These are phyloP conservation scores for Agrilus cyanescens DNA, from an alignment of 2,888 invertebrate genomes.

Conservation along the genomic window DNA sequence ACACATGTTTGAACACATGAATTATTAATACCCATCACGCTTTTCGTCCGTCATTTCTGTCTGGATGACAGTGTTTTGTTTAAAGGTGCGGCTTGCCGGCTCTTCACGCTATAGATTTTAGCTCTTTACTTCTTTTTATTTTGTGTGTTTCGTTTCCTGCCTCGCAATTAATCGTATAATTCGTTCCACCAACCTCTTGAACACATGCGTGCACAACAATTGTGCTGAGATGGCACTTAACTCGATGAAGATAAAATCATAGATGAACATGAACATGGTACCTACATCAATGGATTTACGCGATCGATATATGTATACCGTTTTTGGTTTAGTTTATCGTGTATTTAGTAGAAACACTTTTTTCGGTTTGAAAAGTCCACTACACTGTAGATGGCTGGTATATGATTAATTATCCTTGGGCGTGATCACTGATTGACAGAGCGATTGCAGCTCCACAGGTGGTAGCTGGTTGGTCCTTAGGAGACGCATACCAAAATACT, in stretches of 20 bases:
- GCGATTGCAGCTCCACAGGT: conserved; percentile 35
- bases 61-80: conserved; percentile 32
- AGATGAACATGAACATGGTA: too few species aligned
- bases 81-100: conserved; percentile 30
- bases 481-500: conserved; percentile 4
- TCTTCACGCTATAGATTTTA: conserved; percentile 27
- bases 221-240: too few species aligned
- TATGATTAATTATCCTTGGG: conserved; percentile 36
- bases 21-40: conserved; percentile 32
- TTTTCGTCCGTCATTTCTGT: conserved; percentile 30
- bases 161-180: too few species aligned
- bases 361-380: conserved; percentile 1
- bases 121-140: conserved; percentile 7
- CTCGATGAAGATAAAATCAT: too few species aligned
- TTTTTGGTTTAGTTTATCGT: too few species aligned
- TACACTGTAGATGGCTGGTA: conserved; percentile 20
- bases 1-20: conserved; percentile 31
- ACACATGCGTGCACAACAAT: too few species aligned
- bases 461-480: conserved; percentile 17
- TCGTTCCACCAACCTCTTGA: too few species aligned
- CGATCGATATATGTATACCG: too few species aligned
- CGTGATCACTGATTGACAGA: conserved; percentile 36
- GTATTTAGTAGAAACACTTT: too few species aligned
- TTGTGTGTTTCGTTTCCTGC: conserved; percentile 1
- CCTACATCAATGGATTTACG: too few species aligned